A percentile compares a stretch with the other conserved stretches of the same genome.
These are phyloP conservation scores for Pithys albifrons DNA, from an alignment of 2,113 vertebrate species.

Conservation along the genomic window DNA sequence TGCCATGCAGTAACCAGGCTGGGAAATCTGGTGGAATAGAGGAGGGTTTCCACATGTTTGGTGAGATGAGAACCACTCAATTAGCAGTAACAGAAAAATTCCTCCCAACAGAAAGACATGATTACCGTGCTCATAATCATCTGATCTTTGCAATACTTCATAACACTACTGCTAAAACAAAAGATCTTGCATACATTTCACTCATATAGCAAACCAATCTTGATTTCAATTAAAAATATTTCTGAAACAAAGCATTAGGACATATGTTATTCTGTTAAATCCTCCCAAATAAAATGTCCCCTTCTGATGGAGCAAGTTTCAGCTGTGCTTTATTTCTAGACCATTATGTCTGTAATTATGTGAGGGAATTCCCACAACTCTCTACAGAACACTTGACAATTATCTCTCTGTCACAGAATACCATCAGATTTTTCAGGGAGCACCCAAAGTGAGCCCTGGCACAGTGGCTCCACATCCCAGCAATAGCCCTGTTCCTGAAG, in stretches of 20 bases:
- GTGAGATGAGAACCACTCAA: background rate
- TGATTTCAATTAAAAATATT: background rate
- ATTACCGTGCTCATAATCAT: background rate
- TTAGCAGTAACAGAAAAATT: background rate
- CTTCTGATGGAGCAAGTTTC: background rate
- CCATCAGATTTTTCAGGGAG: background rate
- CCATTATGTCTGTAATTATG: background rate
- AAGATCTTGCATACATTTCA: background rate
- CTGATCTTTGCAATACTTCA: background rate
- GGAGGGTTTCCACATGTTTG: background rate
- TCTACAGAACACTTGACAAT: background rate
- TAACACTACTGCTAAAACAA: background rate
- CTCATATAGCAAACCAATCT: background rate
- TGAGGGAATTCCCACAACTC: background rate
- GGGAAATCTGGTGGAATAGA: background rate
- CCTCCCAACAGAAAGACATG: background rate
- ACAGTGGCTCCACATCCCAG: background rate
- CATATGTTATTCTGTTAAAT: background rate
- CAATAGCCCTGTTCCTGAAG: background rate
- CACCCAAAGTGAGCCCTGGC: background rate
- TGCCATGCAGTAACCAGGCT: background rate
- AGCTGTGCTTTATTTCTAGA: background rate
- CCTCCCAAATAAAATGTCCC: background rate
- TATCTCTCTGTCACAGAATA: background rate
- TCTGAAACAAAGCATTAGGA: background rate